Evolutionary conservation across 2,113 vertebrate species (phyloP).

Genomic region (Pristiophorus japonicus): DNA sequence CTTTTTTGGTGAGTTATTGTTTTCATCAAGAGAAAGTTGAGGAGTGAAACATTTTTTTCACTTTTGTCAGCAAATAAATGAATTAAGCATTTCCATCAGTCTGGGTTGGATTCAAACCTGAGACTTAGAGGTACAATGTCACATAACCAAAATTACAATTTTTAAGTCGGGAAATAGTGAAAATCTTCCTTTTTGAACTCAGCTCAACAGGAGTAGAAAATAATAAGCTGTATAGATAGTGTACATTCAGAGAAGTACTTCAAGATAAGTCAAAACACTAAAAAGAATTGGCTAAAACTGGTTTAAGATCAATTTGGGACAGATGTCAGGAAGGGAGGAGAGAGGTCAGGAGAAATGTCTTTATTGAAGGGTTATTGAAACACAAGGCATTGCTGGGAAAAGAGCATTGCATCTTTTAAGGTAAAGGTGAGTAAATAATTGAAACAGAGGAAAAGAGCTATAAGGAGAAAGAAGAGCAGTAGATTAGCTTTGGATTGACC

Average conservation of each 20-base stretch:
- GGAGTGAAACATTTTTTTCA: background rate
- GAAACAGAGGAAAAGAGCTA: background rate
- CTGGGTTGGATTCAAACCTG: background rate
- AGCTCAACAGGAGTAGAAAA: background rate
- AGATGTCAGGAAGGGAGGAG: background rate
- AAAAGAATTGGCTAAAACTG: background rate
- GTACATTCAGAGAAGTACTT: background rate
- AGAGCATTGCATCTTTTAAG: conserved; percentile 6
- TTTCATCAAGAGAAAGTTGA: background rate
- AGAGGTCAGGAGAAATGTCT: background rate
- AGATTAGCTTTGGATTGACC: background rate
- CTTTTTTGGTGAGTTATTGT: background rate
- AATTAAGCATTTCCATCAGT: background rate
- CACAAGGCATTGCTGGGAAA: background rate
- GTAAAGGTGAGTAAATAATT: conserved; percentile 19
- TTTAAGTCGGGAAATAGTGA: background rate
- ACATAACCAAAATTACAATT: background rate
- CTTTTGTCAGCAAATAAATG: background rate
- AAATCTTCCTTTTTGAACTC: background rate
- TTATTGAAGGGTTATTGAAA: background rate
- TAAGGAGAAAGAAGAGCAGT: background rate
- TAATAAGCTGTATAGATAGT: background rate
- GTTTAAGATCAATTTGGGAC: background rate
- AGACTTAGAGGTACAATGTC: background rate
- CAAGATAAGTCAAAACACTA: background rate